Evolutionary conservation across 2,888 invertebrate genomes (phyloP), one percentile per base, ranked within the genome.

Genomic region (Chirona hameri): DNA sequence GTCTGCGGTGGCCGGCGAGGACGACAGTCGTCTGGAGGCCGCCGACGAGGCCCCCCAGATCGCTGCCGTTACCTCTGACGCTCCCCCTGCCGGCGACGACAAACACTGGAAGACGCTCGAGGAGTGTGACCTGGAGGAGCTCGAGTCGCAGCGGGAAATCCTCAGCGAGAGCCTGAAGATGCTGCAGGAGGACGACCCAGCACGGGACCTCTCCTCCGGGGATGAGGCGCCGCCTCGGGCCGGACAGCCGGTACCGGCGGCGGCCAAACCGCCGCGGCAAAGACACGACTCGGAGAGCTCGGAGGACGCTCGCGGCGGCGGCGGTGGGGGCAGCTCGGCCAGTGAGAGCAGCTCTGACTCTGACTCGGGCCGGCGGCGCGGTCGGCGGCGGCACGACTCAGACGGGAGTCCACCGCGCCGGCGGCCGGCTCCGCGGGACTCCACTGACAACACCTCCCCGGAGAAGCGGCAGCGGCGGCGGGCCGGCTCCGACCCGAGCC

Each of bases 401-500:
- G 80, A 80, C 52, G 80, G 0, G 15, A 55, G 52, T 3, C 27
- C 80, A 14, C 52, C 29, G 5, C 48, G 52, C 7, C 12, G 12
- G 52, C 27, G 27, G 18, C 48, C 48, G 79, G 48, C 48, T n/a
- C 52, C 52, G 5, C n/a, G n/a, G 7, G 52, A 52, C 55, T 55
- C 52, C 82, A 9, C 83, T 80, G 31, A 83, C 39, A 39, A 12
- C 24, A 14, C 0, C 14, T 46, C 76, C 15, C 72, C 76, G 10
- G 12, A 18, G 27, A 76, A 46, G 12, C 39, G 82, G 82, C 31
- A 46, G 83, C 79, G 83, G 80, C 39, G 82, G 82, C 27, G 84
- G 82, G 82, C 57, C 79, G 57, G 79, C 82, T 27, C 83, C 81
- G 31, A 83, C 83, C 14, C 83, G 85, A 79, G 83, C 82, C 29